Evolutionary conservation across 2,888 invertebrate genomes (phyloP), one percentile per base, ranked within the genome.

Genomic region (Temnothorax rugatulus): DNA sequence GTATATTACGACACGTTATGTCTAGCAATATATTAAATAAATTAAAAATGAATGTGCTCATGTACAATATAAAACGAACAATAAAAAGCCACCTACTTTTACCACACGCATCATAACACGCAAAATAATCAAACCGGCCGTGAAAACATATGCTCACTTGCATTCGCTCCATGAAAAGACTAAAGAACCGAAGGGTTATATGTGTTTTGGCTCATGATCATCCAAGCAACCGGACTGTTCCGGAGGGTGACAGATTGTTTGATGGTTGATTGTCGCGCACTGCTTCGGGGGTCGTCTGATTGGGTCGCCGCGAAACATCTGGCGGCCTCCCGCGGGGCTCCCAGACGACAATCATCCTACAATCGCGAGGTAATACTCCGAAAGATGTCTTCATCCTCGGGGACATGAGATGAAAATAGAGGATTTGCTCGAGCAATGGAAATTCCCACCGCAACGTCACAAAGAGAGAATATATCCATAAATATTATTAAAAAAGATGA

Each of bases 231-330:
- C 88, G 83, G 85, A 76, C 88, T 69, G 85, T 89, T 88, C 90
- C 91, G 85, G 92, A 93, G 93, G 94, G 93, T 93, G 93, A 90
- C 90, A 92, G 93, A 94, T 94, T 94, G 94, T 94, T 94, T 92
- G 94, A 94, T 93, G 94, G 93, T 94, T 94, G 94, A 95, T 94
- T 94, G 93, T 94, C 92, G 93, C 92, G 92, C 86, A 91, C 89
- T 91, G 93, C 94, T 93, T 92, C 93, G 91, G 93, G 94, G 93
- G 93, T 94, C 93, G 93, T 92, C 92, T 94, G 94, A 95, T 95
- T 95, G 94, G 94, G 94, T 94, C 92, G 94, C 94, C 93, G 93
- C 94, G 94, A 94, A 95, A 95, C 95, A 95, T 95, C 95, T 95
- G 95, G 93, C 93, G 93, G 91, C 88, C 93, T 94, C 95, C 95